Base-by-base conservation (phyloP, 2,797 vertebrate genomes). In the Mormyrops boulengeri region DNA sequence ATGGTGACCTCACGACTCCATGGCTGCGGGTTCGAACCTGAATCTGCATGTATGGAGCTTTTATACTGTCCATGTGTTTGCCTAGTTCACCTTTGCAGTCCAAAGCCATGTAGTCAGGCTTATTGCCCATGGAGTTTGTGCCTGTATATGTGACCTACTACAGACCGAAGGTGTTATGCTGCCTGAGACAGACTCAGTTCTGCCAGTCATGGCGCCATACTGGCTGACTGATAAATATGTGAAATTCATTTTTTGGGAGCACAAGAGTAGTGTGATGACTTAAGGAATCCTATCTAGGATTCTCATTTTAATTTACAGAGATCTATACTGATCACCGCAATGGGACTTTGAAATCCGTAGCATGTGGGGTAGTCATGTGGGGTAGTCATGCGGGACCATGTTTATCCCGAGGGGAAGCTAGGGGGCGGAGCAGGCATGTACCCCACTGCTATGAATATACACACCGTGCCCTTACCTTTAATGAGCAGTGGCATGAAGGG, bases 401-500 rank as follows among this genome's bases (percentile, higher is more conserved):
- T 62, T 62, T 22, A 22, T n/a, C 49, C 49, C 11, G 11, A 50
- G 49, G 49, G 49, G 49, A 52, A 14, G 3, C 62, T 26, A 69
- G 4, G 2, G 62, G 22, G 30, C 62, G 4, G 26, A 34, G 22
- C 62, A 69, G 62, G 30, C 26, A 69, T 9, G 11, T 34, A 3
- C 11, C 26, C 62, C 8, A 14, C 1, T 0, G 0, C 26, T 34
- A 34, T 69, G 30, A 69, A 69, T 30, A 11, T 5, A 11, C 62
- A 69, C 26, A 14, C 26, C 0, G 2, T 60, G 73, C n/a, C 66
- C 90, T 91, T 95, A 99, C 98, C 98, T 98, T 99, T 99, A 92
- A 99, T 97, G 90, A 99, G 98, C 89, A 99, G 96, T 0, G 98
- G 98, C 97, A 98, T 99, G 93, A 99, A 99, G 91, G 98, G 98